A percentile compares a stretch with the other conserved stretches of the same genome.
Evolutionary conservation across 2,797 vertebrate genomes (phyloP).

Genomic region (Tinamus major): DNA sequence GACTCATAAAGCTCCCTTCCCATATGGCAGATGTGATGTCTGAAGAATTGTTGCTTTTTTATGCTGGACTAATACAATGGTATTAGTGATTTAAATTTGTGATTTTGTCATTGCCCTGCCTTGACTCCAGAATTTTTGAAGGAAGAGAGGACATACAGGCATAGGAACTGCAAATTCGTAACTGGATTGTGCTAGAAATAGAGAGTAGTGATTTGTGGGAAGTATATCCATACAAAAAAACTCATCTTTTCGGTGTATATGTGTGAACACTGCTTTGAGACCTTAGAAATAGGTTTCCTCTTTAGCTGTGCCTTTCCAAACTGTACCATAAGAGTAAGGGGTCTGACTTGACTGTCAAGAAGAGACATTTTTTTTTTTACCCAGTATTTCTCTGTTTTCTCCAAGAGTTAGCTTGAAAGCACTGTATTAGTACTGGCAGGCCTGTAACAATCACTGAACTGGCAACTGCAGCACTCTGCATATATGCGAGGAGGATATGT

Average conservation of each 20-base stretch:
- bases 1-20: neutral
- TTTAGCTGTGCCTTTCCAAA: neutral
- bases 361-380: too few species aligned
- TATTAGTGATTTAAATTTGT: neutral
- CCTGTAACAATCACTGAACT: neutral
- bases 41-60: neutral
- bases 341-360: neutral
- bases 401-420: neutral
- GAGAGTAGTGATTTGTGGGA: neutral
- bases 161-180: neutral
- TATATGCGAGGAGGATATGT: neutral
- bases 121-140: neutral
- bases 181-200: neutral
- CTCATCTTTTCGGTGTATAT: rapidly evolving
- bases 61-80: neutral
- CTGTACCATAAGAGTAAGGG: rapidly evolving
- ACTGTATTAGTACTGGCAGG: neutral
- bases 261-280: neutral
- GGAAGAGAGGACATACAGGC: neutral
- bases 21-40: neutral
- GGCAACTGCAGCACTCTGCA: neutral
- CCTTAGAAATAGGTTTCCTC: neutral
- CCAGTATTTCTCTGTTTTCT: neutral
- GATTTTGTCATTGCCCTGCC: neutral
- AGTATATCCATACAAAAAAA: neutral